These are phyloP conservation scores for Melanogrammus aeglefinus DNA, from an alignment of 2,797 vertebrate species.

Conservation along the genomic window DNA sequence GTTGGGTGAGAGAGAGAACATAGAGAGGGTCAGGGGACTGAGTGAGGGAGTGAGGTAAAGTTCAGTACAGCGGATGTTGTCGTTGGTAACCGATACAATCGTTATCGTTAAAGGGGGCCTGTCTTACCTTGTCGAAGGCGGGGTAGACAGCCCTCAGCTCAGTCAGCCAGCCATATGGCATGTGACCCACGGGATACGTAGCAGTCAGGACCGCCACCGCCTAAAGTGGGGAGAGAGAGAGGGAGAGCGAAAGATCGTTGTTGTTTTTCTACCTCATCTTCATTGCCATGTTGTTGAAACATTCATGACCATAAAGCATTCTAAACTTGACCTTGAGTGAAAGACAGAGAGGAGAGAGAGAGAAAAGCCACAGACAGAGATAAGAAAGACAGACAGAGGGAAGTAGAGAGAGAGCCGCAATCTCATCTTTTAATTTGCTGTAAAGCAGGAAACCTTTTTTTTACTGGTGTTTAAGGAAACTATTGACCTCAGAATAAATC, in stretches of 20 bases:
- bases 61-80: neutral
- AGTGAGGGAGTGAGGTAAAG: neutral
- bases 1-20: conserved; percentile 26
- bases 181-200: conserved; percentile 97
- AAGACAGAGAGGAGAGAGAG: neutral
- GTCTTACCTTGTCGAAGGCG: conserved; percentile 93
- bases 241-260: neutral
- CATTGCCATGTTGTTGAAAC: conserved; percentile 7
- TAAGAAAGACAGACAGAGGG: neutral
- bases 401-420: neutral
- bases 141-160: conserved; percentile 95
- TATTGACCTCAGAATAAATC: conserved; percentile 5
- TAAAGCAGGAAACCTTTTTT: neutral
- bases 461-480: neutral
- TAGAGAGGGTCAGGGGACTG: neutral
- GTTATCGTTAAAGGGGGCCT: neutral
- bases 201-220: conserved; percentile 96
- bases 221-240: conserved; percentile 60
- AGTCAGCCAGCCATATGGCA: conserved; percentile 98
- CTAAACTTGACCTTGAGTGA: neutral
- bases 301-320: neutral
- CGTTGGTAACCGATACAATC: neutral
- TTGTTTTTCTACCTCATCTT: conserved; percentile 15
- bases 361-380: neutral
- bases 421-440: neutral